phyloP scores from a whole-genome alignment of 92 coral and sea anemone genomes.

The Ricordea florida region DNA sequence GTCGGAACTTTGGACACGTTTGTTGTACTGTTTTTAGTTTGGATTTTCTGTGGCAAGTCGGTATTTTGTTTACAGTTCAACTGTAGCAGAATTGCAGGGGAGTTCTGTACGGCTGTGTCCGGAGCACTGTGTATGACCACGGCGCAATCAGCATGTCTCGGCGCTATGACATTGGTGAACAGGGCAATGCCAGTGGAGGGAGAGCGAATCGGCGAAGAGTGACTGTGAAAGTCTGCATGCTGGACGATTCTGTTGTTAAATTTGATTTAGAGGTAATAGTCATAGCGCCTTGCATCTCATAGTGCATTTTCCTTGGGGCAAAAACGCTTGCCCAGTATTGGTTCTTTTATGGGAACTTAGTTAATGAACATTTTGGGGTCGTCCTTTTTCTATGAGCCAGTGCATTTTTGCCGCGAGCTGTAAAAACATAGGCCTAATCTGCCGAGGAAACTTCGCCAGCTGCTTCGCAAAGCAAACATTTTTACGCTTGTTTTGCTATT shows the following conservation, averaged over 20 bases:
- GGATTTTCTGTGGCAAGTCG: not conserved
- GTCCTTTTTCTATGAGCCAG: too few species aligned
- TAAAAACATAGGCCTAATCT: too few species aligned
- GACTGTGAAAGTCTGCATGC: constrained; percentile 93
- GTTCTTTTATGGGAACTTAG: not conserved
- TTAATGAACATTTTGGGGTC: too few species aligned
- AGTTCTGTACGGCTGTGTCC: not conserved
- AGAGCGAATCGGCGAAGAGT: constrained; percentile 71
- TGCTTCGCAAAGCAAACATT: too few species aligned
- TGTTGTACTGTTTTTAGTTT: constrained; percentile 19
- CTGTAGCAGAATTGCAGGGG: not conserved
- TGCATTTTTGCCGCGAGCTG: too few species aligned
- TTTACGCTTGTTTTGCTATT: too few species aligned
- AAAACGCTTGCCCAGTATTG: not conserved
- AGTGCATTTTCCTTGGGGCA: not conserved
- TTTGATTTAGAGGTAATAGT: constrained; percentile 93
- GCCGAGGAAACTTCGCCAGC: too few species aligned
- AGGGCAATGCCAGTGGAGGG: constrained; percentile 68
- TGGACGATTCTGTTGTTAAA: constrained; percentile 97
- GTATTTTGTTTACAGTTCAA: constrained; percentile 17
- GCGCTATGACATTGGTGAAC: constrained; percentile 79
- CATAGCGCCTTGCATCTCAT: not conserved
- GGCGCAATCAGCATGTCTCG: constrained; percentile 63
- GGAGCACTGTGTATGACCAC: not conserved
- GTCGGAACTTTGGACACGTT: not conserved